phyloP scores from a whole-genome alignment of 2,797 vertebrate genomes.

The Dromococcyx pavoninus region DNA sequence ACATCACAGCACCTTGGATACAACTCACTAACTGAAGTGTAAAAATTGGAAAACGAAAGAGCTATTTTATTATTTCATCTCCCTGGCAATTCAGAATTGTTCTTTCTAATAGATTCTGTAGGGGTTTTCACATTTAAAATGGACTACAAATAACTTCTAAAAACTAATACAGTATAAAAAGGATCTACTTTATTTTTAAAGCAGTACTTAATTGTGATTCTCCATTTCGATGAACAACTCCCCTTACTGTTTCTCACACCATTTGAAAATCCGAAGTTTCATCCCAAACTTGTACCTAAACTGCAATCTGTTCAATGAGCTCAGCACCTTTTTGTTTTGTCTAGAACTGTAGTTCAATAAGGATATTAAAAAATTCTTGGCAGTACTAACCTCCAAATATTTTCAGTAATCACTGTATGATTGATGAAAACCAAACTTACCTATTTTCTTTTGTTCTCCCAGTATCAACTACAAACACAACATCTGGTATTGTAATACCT shows the following conservation, averaged over 20 bases:
- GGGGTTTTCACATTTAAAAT: neutral
- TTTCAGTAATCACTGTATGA: neutral
- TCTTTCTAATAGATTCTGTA: neutral
- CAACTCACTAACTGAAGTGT: neutral
- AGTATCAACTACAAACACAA: conserved; percentile 95
- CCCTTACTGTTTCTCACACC: neutral
- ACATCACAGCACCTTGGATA: neutral
- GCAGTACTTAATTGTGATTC: neutral
- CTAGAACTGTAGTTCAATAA: neutral
- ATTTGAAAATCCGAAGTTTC: neutral
- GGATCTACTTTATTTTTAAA: neutral
- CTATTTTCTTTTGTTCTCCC: conserved; percentile 98
- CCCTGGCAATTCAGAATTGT: neutral
- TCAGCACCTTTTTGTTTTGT: neutral
- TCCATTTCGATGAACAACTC: neutral
- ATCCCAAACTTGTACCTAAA: neutral
- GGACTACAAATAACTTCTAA: neutral
- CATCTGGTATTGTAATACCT: conserved; percentile 96
- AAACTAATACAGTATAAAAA: neutral
- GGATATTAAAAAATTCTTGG: neutral
- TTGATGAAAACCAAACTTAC: conserved; percentile 68
- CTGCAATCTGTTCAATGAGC: neutral
- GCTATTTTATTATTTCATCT: neutral
- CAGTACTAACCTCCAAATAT: neutral
- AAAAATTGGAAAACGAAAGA: neutral